These are phyloP conservation scores for Steinernema carpocapsae DNA, from an alignment of 2,888 invertebrate species.

Conservation along the genomic window DNA sequence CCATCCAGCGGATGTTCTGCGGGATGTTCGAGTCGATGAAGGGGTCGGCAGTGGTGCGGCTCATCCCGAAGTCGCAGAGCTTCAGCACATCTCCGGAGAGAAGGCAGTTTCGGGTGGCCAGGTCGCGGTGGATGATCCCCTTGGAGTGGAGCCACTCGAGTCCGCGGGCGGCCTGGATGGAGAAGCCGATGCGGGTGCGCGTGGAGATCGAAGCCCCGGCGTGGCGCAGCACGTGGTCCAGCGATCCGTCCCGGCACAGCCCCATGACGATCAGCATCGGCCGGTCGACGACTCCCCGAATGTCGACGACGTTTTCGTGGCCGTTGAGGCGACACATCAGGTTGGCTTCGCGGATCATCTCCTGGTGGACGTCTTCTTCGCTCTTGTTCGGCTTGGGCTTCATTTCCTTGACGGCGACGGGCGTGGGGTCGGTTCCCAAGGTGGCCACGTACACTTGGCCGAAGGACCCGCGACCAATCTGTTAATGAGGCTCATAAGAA, in stretches of 20 bases:
- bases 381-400: background rate
- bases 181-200: background rate
- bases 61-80: conserved; percentile 23
- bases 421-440: background rate
- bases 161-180: background rate
- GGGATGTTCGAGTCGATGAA: background rate
- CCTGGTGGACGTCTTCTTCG: background rate
- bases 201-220: background rate
- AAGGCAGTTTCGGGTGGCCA: conserved; percentile 18
- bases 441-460: background rate
- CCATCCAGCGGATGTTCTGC: conserved; percentile 30
- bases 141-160: conserved; percentile 14
- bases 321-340: background rate
- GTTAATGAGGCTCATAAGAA: no score
- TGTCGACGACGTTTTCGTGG: conserved; percentile 14
- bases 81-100: background rate
- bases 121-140: conserved; percentile 14
- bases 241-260: background rate
- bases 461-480: conserved; percentile 6
- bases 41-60: background rate
- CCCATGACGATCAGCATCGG: background rate
- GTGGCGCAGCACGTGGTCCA: background rate
- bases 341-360: background rate
- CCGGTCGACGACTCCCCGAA: conserved; percentile 6
- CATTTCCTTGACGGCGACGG: background rate